Conservation (phyloP, 2,888 invertebrate genomes). For the Polymixis flavicincta region DNA sequence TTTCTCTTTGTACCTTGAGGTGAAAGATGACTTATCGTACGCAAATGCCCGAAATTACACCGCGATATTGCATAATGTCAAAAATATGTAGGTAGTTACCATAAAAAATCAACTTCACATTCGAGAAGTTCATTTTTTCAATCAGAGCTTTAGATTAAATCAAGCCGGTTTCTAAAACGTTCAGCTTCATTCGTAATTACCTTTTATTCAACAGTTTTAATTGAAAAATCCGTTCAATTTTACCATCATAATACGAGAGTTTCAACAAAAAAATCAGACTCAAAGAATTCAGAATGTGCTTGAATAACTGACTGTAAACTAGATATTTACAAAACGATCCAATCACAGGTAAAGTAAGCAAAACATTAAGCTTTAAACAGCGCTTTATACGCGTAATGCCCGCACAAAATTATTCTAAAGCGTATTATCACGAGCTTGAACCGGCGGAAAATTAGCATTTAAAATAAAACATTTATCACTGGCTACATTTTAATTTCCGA, state of each 20-base stretch:
- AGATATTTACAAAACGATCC: conserved; percentile 3
- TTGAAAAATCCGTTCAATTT: background rate
- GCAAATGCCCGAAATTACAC: background rate
- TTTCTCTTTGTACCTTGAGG: background rate
- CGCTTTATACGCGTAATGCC: conserved; percentile 11
- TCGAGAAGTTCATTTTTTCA: background rate
- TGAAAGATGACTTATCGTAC: background rate
- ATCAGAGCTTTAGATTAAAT: background rate
- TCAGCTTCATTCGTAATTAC: background rate
- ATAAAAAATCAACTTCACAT: too few relatives aligned
- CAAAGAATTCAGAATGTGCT: background rate
- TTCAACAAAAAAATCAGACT: background rate
- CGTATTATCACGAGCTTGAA: conserved; percentile 24
- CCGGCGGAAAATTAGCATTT: conserved; percentile 45
- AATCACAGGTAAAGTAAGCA: background rate
- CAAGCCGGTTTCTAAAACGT: background rate
- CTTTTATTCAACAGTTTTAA: background rate
- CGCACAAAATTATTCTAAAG: conserved; percentile 32
- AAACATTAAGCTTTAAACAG: conserved; percentile 16
- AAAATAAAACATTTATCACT: conserved; percentile 47
- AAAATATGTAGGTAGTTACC: background rate
- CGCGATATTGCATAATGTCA: background rate
- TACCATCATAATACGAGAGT: background rate
- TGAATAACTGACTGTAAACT: background rate
- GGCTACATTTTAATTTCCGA: conserved; percentile 35